Conservation (phyloP, 2,113 vertebrate species). For the Sebastes schlegelii region DNA sequence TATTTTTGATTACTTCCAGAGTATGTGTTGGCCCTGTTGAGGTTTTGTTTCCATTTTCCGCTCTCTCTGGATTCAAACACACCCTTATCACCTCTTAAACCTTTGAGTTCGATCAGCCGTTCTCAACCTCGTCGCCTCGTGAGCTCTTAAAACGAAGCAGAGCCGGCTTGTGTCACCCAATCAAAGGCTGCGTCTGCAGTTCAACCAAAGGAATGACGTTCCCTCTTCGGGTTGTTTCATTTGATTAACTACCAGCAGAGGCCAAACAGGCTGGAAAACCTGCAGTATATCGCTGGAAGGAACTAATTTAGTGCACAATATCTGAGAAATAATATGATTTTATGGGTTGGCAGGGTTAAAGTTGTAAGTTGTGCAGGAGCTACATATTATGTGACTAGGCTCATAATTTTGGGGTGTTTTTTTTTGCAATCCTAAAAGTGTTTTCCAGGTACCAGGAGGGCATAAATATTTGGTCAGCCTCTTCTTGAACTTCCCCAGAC, state of each 20-base stretch:
- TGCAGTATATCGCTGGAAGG: background rate
- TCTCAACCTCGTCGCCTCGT: background rate
- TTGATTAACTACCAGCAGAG: constrained; percentile 1
- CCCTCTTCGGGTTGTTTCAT: background rate
- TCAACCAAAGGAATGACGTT: background rate
- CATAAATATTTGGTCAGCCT: background rate
- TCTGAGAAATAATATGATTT: background rate
- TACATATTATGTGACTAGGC: background rate
- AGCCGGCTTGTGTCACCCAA: background rate
- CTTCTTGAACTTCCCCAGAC: background rate
- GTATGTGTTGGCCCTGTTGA: background rate
- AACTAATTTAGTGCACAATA: background rate
- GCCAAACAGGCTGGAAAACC: background rate
- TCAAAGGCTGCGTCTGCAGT: background rate
- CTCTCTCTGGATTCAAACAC: constrained; percentile 31
- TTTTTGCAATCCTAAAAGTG: background rate
- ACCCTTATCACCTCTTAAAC: constrained; percentile 39
- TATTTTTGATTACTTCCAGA: constrained; percentile 20
- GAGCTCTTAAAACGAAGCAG: constrained; percentile 9
- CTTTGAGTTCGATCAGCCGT: background rate
- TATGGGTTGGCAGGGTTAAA: background rate
- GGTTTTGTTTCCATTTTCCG: constrained; percentile 14
- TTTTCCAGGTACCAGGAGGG: background rate
- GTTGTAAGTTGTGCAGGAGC: background rate
- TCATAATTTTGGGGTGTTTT: background rate